Conservation (phyloP, 1,140 invertebrate species). For the Mactra quadrangularis region DNA sequence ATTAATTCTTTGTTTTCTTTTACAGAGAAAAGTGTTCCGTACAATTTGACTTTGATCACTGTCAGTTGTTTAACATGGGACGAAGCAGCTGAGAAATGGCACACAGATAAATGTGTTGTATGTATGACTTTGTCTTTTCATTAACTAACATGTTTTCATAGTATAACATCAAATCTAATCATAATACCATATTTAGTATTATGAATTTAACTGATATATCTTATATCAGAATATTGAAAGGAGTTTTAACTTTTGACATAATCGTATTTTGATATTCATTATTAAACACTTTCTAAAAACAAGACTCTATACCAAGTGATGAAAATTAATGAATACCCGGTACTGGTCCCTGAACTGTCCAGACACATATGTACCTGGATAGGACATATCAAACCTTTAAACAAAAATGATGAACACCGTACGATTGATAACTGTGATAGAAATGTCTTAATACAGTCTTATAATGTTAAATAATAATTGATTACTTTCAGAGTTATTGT, state of each 20-base stretch:
- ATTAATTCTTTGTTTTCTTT: too few relatives aligned
- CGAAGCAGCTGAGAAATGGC: not conserved
- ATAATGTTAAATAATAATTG: too few relatives aligned
- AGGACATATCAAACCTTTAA: too few relatives aligned
- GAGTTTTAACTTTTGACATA: not conserved
- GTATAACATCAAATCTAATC: not conserved
- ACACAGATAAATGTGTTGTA: not conserved
- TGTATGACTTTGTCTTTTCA: not conserved
- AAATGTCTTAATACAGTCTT: too few relatives aligned
- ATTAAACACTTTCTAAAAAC: not conserved
- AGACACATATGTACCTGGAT: too few relatives aligned
- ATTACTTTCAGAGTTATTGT: too few relatives aligned
- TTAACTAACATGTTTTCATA: not conserved
- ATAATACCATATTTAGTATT: not conserved
- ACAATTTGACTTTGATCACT: not conserved
- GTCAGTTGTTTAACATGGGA: constrained; percentile 5
- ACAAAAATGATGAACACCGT: too few relatives aligned
- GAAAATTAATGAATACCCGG: too few relatives aligned
- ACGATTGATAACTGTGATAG: too few relatives aligned
- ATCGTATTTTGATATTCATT: not conserved
- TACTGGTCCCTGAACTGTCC: too few relatives aligned
- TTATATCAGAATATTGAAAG: not conserved
- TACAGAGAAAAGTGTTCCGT: not conserved
- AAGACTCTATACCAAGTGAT: not conserved
- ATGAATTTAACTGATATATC: not conserved